These are phyloP conservation scores for Drosophila neocordata DNA, from an alignment of 1,140 invertebrate genomes.

Conservation along the genomic window DNA sequence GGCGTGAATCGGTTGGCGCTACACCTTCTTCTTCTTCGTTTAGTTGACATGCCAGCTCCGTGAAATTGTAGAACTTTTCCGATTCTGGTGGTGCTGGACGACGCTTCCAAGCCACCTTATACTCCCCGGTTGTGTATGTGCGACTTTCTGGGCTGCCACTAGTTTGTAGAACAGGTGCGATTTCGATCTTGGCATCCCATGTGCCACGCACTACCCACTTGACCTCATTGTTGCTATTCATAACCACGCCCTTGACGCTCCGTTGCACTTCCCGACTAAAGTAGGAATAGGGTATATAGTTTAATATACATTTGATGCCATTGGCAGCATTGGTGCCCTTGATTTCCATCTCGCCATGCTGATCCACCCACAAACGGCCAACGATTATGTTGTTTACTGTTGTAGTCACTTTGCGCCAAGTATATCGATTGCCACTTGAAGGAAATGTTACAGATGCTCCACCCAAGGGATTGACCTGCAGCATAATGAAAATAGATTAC, in stretches of 20 bases:
- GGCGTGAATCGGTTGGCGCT: slow-evolving; percentile 97
- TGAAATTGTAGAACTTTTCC: slow-evolving; percentile 95
- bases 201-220: slow-evolving; percentile 93
- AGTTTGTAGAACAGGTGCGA: slow-evolving; percentile 93
- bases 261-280: slow-evolving; percentile 97
- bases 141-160: slow-evolving; percentile 90
- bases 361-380: slow-evolving; percentile 99
- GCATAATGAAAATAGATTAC: too few relatives aligned
- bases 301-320: slow-evolving; percentile 97
- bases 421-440: slow-evolving; percentile 92
- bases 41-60: slow-evolving; percentile 95
- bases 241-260: slow-evolving; percentile 92
- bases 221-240: slow-evolving; percentile 86
- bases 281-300: slow-evolving; percentile 98
- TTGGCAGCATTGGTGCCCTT: slow-evolving; percentile 90
- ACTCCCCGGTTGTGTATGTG: slow-evolving; percentile 94
- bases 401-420: slow-evolving; percentile 98
- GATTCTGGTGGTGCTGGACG: slow-evolving; percentile 88
- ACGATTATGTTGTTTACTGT: slow-evolving; percentile 99
- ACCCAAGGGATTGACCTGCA: slow-evolving; percentile 92
- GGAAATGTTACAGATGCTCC: slow-evolving; percentile 92
- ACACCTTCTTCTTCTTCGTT: slow-evolving; percentile 97
- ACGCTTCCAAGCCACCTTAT: slow-evolving; percentile 93
- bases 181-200: slow-evolving; percentile 98
- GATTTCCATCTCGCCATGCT: slow-evolving; percentile 99